A percentile compares a stretch with the other conserved stretches of the same genome.
Evolutionary conservation across 2,113 vertebrate genomes (phyloP).

Genomic region (Chionis minor): DNA sequence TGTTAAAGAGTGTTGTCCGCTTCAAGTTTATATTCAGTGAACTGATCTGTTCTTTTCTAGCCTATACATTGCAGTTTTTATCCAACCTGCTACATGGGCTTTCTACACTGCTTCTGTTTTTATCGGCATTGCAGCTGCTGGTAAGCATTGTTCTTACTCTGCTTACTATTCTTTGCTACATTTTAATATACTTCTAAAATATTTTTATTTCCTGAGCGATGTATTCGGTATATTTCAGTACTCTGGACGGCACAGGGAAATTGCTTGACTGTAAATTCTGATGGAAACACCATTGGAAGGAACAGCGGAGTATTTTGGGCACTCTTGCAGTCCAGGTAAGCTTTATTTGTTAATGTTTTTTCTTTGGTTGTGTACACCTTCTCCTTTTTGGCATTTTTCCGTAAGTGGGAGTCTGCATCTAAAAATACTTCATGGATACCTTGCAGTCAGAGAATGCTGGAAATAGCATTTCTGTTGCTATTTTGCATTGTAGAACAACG

Average conservation of each 20-base stretch:
- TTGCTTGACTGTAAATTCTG: slow-evolving; percentile 91
- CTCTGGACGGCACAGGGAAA: slow-evolving; percentile 98
- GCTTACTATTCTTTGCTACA: background rate
- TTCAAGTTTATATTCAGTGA: slow-evolving; percentile 20
- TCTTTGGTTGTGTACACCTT: background rate
- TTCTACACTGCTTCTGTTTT: slow-evolving; percentile 96
- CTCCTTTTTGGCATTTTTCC: background rate
- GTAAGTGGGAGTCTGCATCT: background rate
- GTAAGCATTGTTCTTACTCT: slow-evolving; percentile 76
- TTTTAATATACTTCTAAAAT: background rate
- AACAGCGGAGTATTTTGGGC: slow-evolving; percentile 99
- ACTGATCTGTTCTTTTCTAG: slow-evolving; percentile 77
- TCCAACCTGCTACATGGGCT: slow-evolving; percentile 89
- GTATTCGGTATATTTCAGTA: slow-evolving; percentile 73
- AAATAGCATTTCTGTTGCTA: background rate
- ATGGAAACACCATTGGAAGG: slow-evolving; percentile 89
- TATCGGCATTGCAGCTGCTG: slow-evolving; percentile 92
- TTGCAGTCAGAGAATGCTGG: background rate
- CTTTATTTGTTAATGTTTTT: background rate
- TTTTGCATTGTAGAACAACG: background rate
- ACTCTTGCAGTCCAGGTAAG: slow-evolving; percentile 91
- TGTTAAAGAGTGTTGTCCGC: background rate
- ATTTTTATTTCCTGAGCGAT: background rate
- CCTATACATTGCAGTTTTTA: slow-evolving; percentile 95
- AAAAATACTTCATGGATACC: background rate